Evolutionary conservation across 1,140 invertebrate species (phyloP), one percentile per base, ranked within the genome.

Genomic region (Drosophila pseudoananassae): DNA sequence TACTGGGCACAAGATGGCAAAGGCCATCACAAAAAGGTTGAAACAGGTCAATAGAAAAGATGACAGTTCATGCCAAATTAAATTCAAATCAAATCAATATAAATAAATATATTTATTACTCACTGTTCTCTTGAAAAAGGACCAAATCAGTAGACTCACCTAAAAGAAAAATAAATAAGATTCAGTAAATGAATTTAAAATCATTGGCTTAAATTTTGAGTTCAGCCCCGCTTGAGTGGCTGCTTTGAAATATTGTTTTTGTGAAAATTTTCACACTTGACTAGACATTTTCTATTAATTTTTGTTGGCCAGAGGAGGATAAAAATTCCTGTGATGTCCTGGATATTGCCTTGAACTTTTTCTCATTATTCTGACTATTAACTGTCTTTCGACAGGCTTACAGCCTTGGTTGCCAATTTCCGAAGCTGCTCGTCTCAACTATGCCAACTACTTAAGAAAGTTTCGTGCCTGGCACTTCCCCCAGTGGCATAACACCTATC

Each of bases 251-350:
- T 38, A 36, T 36, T 38, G 20, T 31, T 25, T 46, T 53, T 52
- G 10, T 29, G 49, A n/a, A 45, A 50, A 15, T 77, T 69, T 80
- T 77, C 50, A 46, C 81, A 77, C 64, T 46, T 77, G 61, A 66
- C 38, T 80, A 64, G 45, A 25, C 49, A 46, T 43, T 27, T 81
- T 70, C 68, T 73, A 85, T 85, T 85, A 74, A 70, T 66, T 75
- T 75, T 57, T 15, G 14, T 8, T 53, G 4, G 38, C 14, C 14
- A 43, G 40, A 23, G 20, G 31, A 17, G 36, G 68, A 68, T 69
- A 31, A 31, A 46, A 43, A 33, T 38, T 46, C 36, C 36, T 27
- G 51, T 27, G 17, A 54, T 36, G 40, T 55, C 33, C 15, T 12
- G 5, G 9, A 36, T n/a, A 53, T 55, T 61, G 17, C 49, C 45